Base-by-base conservation (phyloP, 2,113 vertebrate genomes). In the Dromiciops gliroides region DNA sequence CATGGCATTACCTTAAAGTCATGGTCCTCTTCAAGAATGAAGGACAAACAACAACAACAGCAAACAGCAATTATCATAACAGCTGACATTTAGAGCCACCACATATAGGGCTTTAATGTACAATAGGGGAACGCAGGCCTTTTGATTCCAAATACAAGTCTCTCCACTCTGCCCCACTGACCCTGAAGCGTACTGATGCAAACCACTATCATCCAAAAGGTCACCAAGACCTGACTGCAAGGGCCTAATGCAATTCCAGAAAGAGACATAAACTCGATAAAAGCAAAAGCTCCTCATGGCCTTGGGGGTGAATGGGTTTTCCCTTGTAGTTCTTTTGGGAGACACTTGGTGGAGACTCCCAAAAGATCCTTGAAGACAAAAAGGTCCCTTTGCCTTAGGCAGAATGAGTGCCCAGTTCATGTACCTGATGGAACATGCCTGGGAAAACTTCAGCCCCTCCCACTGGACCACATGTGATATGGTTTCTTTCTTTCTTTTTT, bases 231-330 rank as follows among this genome's bases (percentile, higher is more conserved):
- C 14, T 99, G 97, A 89, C 99, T 99, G 94, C 99, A 99, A 95
- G n/a, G 99, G 99, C 0, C 99, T 99, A 0, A 99, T 99, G 0
- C 99, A 99, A n/a, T 99, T 99, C 97, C 99, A 99, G 99, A 99
- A 99, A 98, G 99, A 94, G 95, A 99, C 99, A 96, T 99, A 99
- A 97, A 99, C 99, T 0, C 99, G 99, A 96, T 99, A 99, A 0
- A 99, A 97, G 0, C 11, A 99, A 99, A 94, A 99, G 99, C 97
- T 99, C 99, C 0, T 99, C 99, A 99, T 99, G 99, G 98, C 99
- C 99, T n/a, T 0, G 99, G 99, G 12, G 6, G 16, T 83, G 67
- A 44, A 83, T 44, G 37, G n/a, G 67, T 83, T 44, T 83, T 83
- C 9, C 19, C 37, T 44, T 83, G 67, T 83, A 83, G 37, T 6